Conservation (phyloP, 2,888 invertebrate species). For the Psylliodes chrysocephalus region DNA sequence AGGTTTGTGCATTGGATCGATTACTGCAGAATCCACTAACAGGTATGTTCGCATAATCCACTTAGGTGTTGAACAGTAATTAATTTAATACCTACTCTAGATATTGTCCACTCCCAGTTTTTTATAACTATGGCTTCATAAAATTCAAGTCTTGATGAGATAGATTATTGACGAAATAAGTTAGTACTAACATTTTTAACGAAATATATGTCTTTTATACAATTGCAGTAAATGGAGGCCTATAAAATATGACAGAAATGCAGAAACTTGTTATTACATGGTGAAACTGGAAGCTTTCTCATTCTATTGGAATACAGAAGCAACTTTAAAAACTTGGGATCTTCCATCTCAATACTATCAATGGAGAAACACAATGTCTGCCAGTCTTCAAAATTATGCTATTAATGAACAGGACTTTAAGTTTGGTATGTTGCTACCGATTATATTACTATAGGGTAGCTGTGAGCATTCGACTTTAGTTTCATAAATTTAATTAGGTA, state of each 20-base stretch:
- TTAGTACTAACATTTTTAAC: too few relatives aligned
- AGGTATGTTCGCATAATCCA: too few relatives aligned
- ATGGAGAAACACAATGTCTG: slow-evolving; percentile 82
- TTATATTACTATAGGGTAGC: too few relatives aligned
- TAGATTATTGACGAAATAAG: too few relatives aligned
- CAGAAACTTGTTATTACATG: slow-evolving; percentile 72
- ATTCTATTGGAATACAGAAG: slow-evolving; percentile 78
- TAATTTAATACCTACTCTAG: too few relatives aligned
- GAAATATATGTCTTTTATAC: too few relatives aligned
- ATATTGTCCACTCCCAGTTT: too few relatives aligned
- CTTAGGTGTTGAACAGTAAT: too few relatives aligned
- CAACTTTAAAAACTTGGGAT: slow-evolving; percentile 67
- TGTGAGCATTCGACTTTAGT: too few relatives aligned
- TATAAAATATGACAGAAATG: slow-evolving; percentile 65
- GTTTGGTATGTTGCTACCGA: slow-evolving; percentile 76
- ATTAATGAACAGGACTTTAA: slow-evolving; percentile 83
- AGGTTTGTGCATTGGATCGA: slow-evolving; percentile 80
- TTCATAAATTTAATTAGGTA: too few relatives aligned
- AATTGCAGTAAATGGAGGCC: slow-evolving; percentile 79
- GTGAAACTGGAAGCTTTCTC: slow-evolving; percentile 81
- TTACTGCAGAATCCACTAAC: slow-evolving; percentile 84
- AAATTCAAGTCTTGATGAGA: too few relatives aligned
- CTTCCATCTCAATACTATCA: slow-evolving; percentile 71
- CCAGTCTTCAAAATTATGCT: slow-evolving; percentile 79
- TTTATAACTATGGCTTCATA: too few relatives aligned